Percentiles rank a stretch among this genome's conserved stretches.
Conservation (phyloP, 1,140 invertebrate species). For the Orius insidiosus region DNA sequence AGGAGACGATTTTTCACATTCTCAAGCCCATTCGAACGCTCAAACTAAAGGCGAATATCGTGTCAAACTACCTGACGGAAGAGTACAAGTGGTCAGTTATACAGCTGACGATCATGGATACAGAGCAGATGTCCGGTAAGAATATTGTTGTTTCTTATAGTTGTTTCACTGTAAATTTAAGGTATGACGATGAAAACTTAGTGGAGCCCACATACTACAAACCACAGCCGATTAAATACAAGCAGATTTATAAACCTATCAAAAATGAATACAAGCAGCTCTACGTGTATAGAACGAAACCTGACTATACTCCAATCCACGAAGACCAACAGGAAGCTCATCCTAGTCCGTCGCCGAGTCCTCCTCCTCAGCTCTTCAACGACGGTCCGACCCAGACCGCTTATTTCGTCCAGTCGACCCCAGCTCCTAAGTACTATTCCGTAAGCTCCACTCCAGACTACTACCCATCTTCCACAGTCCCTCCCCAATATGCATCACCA, state of each 20-base stretch:
- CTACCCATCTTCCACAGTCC: conserved; percentile 7
- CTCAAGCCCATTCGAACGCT: conserved; percentile 30
- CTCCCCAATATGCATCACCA: conserved; percentile 1
- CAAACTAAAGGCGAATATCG: conserved; percentile 53
- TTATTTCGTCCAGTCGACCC: conserved; percentile 5
- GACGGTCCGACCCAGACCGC: background rate
- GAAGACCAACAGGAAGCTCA: background rate
- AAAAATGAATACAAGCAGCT: background rate
- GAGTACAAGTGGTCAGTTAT: conserved; percentile 39
- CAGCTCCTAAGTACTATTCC: background rate
- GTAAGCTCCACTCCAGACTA: background rate
- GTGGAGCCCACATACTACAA: conserved; percentile 4
- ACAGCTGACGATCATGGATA: conserved; percentile 36
- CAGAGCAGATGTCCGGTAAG: conserved; percentile 34
- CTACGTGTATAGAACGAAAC: background rate
- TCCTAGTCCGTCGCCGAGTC: background rate
- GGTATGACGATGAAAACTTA: conserved; percentile 6
- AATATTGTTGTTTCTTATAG: background rate
- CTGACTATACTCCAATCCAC: background rate
- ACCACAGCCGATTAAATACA: conserved; percentile 1
- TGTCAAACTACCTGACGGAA: conserved; percentile 52
- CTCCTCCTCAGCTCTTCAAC: conserved; percentile 1
- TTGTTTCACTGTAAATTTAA: background rate
- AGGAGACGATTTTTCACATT: conserved; percentile 37
- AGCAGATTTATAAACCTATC: conserved; percentile 1